Percentiles rank a stretch among this genome's conserved stretches.
Conservation (phyloP, 2,113 vertebrate species). For the Rhabdornis inornatus region DNA sequence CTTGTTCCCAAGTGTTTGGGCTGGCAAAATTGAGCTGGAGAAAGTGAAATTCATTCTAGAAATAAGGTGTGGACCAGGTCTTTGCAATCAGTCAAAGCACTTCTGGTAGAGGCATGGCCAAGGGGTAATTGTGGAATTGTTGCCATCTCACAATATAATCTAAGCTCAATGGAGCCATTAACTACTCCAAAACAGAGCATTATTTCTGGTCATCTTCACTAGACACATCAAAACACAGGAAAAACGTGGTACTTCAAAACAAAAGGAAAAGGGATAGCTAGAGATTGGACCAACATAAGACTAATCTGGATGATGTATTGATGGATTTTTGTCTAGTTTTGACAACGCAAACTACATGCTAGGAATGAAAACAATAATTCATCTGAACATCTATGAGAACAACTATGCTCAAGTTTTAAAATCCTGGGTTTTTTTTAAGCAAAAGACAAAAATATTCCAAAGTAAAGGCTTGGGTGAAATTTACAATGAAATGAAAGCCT, state of each 20-base stretch:
- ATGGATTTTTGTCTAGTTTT: background rate
- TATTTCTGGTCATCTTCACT: conserved; percentile 3
- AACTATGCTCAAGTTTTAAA: background rate
- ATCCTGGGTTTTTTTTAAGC: background rate
- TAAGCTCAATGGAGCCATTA: background rate
- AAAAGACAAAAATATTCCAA: background rate
- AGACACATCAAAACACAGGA: background rate
- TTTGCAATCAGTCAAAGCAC: background rate
- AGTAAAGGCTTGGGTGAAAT: background rate
- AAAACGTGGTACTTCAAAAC: background rate
- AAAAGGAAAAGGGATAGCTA: background rate
- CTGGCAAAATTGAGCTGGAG: background rate
- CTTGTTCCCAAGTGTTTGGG: background rate
- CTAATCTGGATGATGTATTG: background rate
- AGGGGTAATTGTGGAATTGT: background rate
- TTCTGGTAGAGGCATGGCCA: background rate
- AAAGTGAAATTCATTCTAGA: background rate
- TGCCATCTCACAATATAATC: background rate
- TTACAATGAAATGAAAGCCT: background rate
- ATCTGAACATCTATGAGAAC: background rate
- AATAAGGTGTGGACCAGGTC: background rate
- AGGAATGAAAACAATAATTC: background rate
- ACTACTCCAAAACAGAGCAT: background rate
- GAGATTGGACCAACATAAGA: background rate
- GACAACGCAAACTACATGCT: background rate